Percentiles rank a stretch among this genome's conserved stretches.
These are phyloP conservation scores for Gobiocypris rarus DNA, from an alignment of 2,113 vertebrate species.

Conservation along the genomic window DNA sequence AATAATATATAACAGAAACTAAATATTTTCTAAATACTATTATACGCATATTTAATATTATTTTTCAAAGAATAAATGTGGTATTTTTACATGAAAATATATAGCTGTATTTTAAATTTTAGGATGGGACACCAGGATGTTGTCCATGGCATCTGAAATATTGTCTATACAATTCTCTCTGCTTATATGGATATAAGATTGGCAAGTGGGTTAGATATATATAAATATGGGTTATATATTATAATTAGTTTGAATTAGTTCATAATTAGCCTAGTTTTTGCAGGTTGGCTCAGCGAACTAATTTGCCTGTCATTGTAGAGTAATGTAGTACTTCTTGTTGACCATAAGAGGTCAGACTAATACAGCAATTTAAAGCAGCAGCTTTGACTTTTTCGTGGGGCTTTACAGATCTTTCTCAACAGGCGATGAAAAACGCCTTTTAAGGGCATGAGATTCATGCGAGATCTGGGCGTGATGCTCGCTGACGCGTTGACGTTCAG, in stretches of 20 bases:
- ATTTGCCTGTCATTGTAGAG: background rate
- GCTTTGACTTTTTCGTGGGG: background rate
- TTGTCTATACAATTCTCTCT: no score
- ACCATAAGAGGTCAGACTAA: constrained; percentile 64
- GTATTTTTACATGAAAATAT: no score
- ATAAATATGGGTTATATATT: no score
- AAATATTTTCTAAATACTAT: no score
- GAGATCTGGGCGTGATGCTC: constrained; percentile 69
- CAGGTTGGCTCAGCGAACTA: background rate
- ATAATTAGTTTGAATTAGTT: background rate
- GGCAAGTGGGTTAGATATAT: no score
- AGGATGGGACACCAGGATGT: no score
- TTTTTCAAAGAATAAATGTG: no score
- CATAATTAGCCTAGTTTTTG: background rate
- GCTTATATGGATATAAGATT: no score
- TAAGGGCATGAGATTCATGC: constrained; percentile 74
- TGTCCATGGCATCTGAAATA: no score
- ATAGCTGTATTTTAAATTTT: no score
- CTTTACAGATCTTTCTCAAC: constrained; percentile 43
- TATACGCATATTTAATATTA: no score
- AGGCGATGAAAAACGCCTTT: constrained; percentile 74
- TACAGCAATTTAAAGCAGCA: background rate
- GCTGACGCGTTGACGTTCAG: constrained; percentile 22
- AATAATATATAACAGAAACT: no score
- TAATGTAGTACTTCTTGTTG: background rate